Evolutionary conservation across 2,113 vertebrate species (phyloP).

Genomic region (Ahaetulla prasina): DNA sequence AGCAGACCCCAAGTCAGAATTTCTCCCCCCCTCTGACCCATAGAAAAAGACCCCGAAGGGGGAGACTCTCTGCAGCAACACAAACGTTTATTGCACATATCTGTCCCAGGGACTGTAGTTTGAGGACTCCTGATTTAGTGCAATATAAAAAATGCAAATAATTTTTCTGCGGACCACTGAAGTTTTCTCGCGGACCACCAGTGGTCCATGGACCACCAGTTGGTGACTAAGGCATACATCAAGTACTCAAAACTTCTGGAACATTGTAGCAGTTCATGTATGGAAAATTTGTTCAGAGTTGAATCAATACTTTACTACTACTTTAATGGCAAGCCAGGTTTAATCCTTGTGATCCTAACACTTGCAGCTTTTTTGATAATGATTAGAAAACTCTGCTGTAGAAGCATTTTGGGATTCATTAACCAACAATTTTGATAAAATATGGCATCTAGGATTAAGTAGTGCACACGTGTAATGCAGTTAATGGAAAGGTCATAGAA

Average conservation of each 20-base stretch:
- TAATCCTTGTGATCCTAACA: not conserved
- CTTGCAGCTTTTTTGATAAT: not conserved
- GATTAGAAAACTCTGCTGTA: not conserved
- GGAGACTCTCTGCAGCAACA: too few relatives aligned
- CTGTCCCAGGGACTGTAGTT: too few relatives aligned
- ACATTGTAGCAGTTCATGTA: not conserved
- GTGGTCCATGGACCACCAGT: too few relatives aligned
- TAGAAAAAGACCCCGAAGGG: too few relatives aligned
- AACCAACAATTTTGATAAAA: not conserved
- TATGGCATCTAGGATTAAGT: not conserved
- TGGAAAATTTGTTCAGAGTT: not conserved
- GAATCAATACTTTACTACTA: not conserved
- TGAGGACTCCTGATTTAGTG: too few relatives aligned
- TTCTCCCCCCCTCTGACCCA: too few relatives aligned
- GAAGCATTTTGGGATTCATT: not conserved
- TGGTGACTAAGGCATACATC: too few relatives aligned
- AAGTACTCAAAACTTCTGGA: not conserved
- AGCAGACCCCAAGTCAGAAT: too few relatives aligned
- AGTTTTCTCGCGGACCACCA: too few relatives aligned
- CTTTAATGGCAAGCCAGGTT: not conserved
- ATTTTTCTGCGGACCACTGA: too few relatives aligned
- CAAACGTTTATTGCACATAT: too few relatives aligned
- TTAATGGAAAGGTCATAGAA: not conserved
- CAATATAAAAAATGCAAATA: too few relatives aligned
- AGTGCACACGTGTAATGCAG: not conserved